These are phyloP conservation scores for Phymastichus coffea DNA, from an alignment of 1,140 invertebrate species.

Conservation along the genomic window DNA sequence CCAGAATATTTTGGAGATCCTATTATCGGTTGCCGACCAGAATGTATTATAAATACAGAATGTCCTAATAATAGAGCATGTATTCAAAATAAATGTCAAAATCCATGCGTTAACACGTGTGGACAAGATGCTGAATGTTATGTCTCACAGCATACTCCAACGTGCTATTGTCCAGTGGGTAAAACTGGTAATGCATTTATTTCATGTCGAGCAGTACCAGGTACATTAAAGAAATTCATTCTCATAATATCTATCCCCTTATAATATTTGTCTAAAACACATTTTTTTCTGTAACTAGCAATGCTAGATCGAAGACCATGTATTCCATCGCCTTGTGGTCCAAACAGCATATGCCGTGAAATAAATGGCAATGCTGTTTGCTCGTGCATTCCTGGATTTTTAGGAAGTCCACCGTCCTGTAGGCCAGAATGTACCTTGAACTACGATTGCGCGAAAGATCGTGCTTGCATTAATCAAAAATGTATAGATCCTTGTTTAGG, in stretches of 20 bases:
- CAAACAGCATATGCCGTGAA: constrained; percentile 71
- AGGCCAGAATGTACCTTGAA: constrained; percentile 71
- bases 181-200: constrained; percentile 69
- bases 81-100: constrained; percentile 52
- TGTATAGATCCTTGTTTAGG: constrained; percentile 74
- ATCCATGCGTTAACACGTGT: constrained; percentile 58
- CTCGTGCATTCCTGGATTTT: constrained; percentile 68
- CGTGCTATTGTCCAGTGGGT: constrained; percentile 59
- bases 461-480: constrained; percentile 68
- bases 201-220: constrained; percentile 49
- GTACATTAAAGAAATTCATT: constrained; percentile 48
- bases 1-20: constrained; percentile 58
- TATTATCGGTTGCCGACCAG: constrained; percentile 54
- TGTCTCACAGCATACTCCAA: constrained; percentile 59
- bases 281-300: too few species aligned
- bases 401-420: constrained; percentile 77
- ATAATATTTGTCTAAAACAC: constrained; percentile 30
- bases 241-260: constrained; percentile 51
- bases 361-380: constrained; percentile 67
- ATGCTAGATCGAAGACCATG: too few species aligned
- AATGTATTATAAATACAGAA: constrained; percentile 56
- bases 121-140: constrained; percentile 59
- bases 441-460: constrained; percentile 69
- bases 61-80: constrained; percentile 54
- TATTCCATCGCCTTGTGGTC: constrained; percentile 73